phyloP scores from a whole-genome alignment of 2,797 vertebrate genomes.

The Crocidura indochinensis region DNA sequence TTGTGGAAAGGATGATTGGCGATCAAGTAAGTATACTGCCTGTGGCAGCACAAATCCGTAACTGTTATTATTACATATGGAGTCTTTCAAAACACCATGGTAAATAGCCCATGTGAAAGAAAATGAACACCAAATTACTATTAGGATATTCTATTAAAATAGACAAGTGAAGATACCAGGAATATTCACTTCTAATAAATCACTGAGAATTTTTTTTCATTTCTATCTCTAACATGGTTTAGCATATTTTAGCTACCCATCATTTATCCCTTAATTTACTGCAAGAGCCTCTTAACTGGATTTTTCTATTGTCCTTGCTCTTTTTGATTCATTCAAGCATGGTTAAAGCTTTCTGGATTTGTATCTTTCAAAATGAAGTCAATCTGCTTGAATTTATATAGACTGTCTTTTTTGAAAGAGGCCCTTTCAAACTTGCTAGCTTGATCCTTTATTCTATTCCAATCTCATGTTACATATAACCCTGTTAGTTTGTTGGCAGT shows the following conservation, averaged over 20 bases:
- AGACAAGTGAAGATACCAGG: constrained; percentile 5
- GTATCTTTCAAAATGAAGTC: constrained; percentile 48
- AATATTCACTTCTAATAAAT: constrained; percentile 18
- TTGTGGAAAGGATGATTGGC: constrained; percentile 66
- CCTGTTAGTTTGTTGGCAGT: neutral
- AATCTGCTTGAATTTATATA: neutral
- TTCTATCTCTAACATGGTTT: constrained; percentile 11
- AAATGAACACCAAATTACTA: constrained; percentile 72
- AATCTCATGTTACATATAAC: neutral
- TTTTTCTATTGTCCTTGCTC: neutral
- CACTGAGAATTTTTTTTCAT: neutral
- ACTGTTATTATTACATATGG: constrained; percentile 67
- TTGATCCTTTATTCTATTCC: neutral
- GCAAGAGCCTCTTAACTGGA: neutral
- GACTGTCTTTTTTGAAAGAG: neutral
- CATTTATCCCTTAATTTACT: constrained; percentile 20
- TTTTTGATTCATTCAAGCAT: constrained; percentile 27
- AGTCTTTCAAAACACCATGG: constrained; percentile 72
- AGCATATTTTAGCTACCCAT: neutral
- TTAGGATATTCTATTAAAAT: constrained; percentile 50
- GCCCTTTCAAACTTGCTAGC: neutral
- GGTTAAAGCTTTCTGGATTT: neutral
- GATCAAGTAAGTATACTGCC: constrained; percentile 54
- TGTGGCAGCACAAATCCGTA: constrained; percentile 44
- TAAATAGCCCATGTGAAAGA: constrained; percentile 69